Base-by-base conservation (phyloP, 2,888 invertebrate species). In the Melanophora roralis region DNA sequence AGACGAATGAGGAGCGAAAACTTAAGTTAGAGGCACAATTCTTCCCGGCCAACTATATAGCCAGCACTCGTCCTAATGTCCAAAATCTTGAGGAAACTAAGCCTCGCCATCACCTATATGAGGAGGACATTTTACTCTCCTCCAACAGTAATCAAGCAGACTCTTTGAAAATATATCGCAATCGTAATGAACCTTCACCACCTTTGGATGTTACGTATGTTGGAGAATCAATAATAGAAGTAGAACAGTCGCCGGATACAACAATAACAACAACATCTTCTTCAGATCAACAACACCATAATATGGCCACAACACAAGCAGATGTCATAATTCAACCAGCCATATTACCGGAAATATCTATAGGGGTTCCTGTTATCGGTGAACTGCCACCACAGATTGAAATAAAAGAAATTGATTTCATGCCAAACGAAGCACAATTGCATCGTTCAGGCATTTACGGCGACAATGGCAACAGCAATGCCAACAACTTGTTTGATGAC, bases 301-400 rank as follows among this genome's bases (percentile, higher is more conserved):
- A 78, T n/a, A 27, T 72, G 1, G 59, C 40, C 9, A 60, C 81
- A 1, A 82, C 81, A 32, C 82, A 83, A 51, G 84, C 87, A 23
- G 89, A 90, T 73, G 89, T 90, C 21, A 86, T 90, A 3, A 90
- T 90, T 59, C 88, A 90, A 74, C 90, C 90, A 7, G 89, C 89
- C 8, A 84, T 89, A 45, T 83, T 89, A n/a, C 89, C 90, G 4
- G 89, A 89, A 69, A 83, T 89, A 84, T 86, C 89, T 1, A 89
- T 90, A 32, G 89, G 90, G 11, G 89, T 90, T 16, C 90, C 90
- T 0, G 89, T 90, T 1, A 90, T 90, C 73, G 90, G 89, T 1
- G 90, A 90, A 81, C 76, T 90, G 34, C 90, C 90, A 16, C 90
- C 90, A 16, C 90, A 90, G 84, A 89, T 90, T 75, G 89, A 90